phyloP scores from a whole-genome alignment of 1,140 invertebrate genomes.

The Apis florea region DNA sequence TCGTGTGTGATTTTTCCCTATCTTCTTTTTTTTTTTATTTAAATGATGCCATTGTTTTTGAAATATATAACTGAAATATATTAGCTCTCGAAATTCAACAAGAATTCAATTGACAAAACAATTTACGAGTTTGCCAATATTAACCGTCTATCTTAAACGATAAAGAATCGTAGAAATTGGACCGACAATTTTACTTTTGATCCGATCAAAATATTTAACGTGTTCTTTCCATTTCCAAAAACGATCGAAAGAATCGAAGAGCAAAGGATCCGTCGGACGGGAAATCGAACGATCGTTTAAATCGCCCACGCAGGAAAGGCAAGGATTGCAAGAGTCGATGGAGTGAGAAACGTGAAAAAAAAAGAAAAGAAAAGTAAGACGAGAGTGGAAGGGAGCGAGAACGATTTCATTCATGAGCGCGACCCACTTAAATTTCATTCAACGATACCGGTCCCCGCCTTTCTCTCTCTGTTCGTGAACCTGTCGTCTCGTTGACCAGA shows the following conservation, averaged over 20 bases:
- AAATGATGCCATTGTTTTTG: too few species aligned
- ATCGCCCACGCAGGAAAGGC: slow-evolving; percentile 64
- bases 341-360: not conserved
- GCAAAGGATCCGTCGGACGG: not conserved
- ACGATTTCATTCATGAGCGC: slow-evolving; percentile 72
- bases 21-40: too few species aligned
- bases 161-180: too few species aligned
- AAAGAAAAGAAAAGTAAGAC: not conserved
- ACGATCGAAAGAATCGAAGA: not conserved
- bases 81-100: too few species aligned
- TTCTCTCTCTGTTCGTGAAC: slow-evolving; percentile 54
- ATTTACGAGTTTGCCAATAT: too few species aligned
- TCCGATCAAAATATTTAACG: not conserved
- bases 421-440: slow-evolving; percentile 74
- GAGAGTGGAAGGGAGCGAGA: not conserved
- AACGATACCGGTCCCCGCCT: slow-evolving; percentile 64
- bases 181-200: too few species aligned
- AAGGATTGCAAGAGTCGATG: slow-evolving; percentile 36
- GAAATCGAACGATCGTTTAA: slow-evolving; percentile 55
- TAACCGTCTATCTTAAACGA: too few species aligned
- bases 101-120: too few species aligned
- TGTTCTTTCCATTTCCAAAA: not conserved
- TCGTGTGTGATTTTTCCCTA: too few species aligned
- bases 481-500: slow-evolving; percentile 33
- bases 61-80: too few species aligned